Evolutionary conservation across 2,113 vertebrate genomes (phyloP).

Genomic region (Ptilorrhoa leucosticta): DNA sequence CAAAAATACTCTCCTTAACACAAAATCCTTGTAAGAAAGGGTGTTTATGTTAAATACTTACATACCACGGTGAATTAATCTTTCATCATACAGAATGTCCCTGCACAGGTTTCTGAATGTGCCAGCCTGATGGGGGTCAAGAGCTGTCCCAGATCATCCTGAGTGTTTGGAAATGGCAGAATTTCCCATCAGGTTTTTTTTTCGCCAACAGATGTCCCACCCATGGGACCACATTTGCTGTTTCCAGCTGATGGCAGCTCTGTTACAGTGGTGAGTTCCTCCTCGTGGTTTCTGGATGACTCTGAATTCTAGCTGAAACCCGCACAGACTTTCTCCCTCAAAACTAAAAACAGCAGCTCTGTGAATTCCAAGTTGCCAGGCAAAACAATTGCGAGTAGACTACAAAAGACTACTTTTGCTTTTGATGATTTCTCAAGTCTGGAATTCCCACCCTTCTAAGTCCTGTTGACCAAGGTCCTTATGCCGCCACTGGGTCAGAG

Average conservation of each 20-base stretch:
- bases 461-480: background rate
- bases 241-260: background rate
- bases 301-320: background rate
- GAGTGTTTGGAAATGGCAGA: background rate
- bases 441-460: background rate
- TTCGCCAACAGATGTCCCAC: background rate
- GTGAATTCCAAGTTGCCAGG: background rate
- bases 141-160: background rate
- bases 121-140: background rate
- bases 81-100: background rate
- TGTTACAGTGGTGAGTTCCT: background rate
- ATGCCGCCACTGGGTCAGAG: background rate
- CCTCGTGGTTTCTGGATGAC: fast-evolving
- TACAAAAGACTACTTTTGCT: background rate
- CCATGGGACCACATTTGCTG: background rate
- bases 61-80: background rate
- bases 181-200: background rate
- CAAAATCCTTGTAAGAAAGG: background rate
- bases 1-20: background rate
- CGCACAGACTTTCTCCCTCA: background rate
- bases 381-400: background rate
- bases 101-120: background rate
- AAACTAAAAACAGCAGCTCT: background rate
- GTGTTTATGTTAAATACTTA: background rate
- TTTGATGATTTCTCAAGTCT: background rate